These are phyloP conservation scores for Nasalis larvatus DNA, from an alignment of 2,113 vertebrate species.

Conservation along the genomic window DNA sequence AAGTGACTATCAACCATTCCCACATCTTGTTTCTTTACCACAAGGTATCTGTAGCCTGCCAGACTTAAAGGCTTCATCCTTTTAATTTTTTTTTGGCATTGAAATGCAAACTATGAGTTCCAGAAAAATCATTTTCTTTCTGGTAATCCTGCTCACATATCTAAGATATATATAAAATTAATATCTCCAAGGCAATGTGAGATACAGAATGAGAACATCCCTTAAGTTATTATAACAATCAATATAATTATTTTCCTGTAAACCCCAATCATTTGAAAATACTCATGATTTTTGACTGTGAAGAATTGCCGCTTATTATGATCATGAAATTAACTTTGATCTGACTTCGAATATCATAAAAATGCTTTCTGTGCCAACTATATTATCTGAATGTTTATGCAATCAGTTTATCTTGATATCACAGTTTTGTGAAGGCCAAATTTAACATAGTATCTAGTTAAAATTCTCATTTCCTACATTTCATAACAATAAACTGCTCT, in stretches of 20 bases:
- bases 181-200: background rate
- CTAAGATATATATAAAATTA: background rate
- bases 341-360: background rate
- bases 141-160: background rate
- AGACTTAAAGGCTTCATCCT: background rate
- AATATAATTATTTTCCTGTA: background rate
- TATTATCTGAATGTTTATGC: background rate
- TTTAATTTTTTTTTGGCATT: background rate
- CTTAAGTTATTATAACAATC: background rate
- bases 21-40: background rate
- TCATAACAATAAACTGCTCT: background rate
- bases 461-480: background rate
- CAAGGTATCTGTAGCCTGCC: background rate
- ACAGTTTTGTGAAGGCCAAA: background rate
- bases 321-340: background rate
- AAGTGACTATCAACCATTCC: background rate
- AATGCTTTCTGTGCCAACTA: background rate
- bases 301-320: background rate
- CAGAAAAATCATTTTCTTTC: background rate
- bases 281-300: background rate
- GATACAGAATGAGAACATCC: background rate
- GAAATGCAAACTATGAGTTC: background rate
- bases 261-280: background rate
- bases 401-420: background rate
- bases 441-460: background rate